Base-by-base conservation (phyloP, 1,140 invertebrate species). In the Apis cerana region DNA sequence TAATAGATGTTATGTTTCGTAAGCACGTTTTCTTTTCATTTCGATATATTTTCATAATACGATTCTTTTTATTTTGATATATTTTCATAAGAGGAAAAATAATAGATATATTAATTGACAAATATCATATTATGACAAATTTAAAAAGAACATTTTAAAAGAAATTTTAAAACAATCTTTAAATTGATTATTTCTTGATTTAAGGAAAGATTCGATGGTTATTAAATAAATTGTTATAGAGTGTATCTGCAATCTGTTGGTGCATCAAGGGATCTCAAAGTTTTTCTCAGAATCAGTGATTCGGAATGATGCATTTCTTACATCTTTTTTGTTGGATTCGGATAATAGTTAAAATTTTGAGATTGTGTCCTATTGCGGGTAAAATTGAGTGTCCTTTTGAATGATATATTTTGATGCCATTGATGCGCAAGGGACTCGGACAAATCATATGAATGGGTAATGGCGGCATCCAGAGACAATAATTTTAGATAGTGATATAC, bases 381-480 rank as follows among this genome's bases (percentile, higher is more conserved):
- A n/a, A 5, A 23, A 10, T 65, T 33, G 74, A 58, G 27, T 2
- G 54, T 54, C 61, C 27, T n/a, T 59, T 71, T 54, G 64, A 65
- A 65, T 54, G 64, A 61, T 79, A 72, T 54, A 80, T 81, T 67
- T 68, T 33, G 43, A 72, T 80, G 85, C 85, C 88, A 90, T 90
- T 91, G 85, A 90, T 74, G 86, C 64, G 84, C 68, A 87, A 77
- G 64, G 21, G 83, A 62, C 75, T 67, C 21, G 59, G 78, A 62
- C 69, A 72, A 72, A 69, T 84, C 74, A 88, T 85, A 90, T 91
- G 89, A 91, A 91, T 91, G 90, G 90, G 85, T 89, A 90, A 91
- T 91, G 89, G 89, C 89, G 89, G 83, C 87, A 88, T 52, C 74
- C 69, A 58, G 80, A 74, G 69, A 86, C 78, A 78, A 84, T 86